A percentile compares a stretch with the other conserved stretches of the same genome.
These are phyloP conservation scores for Rotaria socialis DNA, from an alignment of 2,888 invertebrate species.

Conservation along the genomic window DNA sequence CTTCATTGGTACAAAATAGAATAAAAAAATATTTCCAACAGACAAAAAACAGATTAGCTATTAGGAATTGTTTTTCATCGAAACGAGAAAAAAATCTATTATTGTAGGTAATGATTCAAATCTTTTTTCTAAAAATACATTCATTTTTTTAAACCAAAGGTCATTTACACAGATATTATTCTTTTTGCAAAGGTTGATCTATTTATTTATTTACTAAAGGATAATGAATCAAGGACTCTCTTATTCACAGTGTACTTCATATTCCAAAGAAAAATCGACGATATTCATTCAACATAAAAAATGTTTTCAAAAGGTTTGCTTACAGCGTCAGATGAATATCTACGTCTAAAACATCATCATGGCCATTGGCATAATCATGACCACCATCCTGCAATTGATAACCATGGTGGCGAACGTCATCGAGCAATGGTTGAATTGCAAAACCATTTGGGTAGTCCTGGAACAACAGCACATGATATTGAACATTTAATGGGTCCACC, in stretches of 20 bases:
- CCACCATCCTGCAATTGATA: background rate
- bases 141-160: too few relatives aligned
- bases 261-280: background rate
- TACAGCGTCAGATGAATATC: background rate
- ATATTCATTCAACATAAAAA: background rate
- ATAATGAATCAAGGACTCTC: background rate
- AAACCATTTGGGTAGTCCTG: background rate
- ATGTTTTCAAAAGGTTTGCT: background rate
- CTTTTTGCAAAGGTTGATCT: too few relatives aligned
- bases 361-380: background rate
- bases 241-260: background rate
- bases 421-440: background rate
- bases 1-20: too few relatives aligned
- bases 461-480: background rate
- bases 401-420: background rate
- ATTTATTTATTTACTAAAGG: background rate
- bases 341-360: background rate
- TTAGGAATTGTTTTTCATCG: too few relatives aligned
- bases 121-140: too few relatives aligned
- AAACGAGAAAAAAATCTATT: too few relatives aligned
- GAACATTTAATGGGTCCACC: slow-evolving; percentile 16
- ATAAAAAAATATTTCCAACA: too few relatives aligned
- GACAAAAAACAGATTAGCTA: too few relatives aligned
- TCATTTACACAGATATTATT: too few relatives aligned
- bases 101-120: too few relatives aligned